A percentile compares a stretch with the other conserved stretches of the same genome.
Evolutionary conservation across 1,140 invertebrate genomes (phyloP).

Genomic region (Pachypsylla venusta): DNA sequence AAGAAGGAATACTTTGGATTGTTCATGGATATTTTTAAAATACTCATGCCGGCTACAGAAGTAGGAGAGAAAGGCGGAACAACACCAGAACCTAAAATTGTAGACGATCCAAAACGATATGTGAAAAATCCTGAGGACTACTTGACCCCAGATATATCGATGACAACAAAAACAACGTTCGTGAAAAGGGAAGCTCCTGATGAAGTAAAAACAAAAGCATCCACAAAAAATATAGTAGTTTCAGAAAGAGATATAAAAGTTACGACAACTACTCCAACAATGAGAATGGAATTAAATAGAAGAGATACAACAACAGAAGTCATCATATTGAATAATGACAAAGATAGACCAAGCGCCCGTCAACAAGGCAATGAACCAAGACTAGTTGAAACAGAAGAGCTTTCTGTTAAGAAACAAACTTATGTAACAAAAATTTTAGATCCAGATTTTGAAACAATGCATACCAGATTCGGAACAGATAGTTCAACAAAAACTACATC

Average conservation of each 20-base stretch:
- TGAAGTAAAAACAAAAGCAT: too few species aligned
- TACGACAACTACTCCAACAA: too few species aligned
- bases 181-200: too few species aligned
- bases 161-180: too few species aligned
- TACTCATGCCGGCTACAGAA: neutral
- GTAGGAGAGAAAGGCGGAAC: neutral
- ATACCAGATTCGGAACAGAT: neutral
- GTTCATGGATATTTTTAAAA: neutral
- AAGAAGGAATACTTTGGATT: neutral
- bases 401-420: neutral
- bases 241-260: too few species aligned
- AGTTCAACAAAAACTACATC: neutral
- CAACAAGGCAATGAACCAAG: too few species aligned
- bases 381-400: too few species aligned
- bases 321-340: too few species aligned
- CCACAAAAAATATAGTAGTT: too few species aligned
- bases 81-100: slow-evolving; percentile 1
- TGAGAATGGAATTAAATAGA: too few species aligned
- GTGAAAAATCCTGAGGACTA: neutral
- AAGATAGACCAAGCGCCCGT: too few species aligned
- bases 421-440: neutral
- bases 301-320: too few species aligned
- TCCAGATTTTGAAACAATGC: neutral
- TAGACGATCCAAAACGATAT: neutral
- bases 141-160: neutral